Percentiles rank a stretch among this genome's conserved stretches.
Conservation (phyloP, 2,113 vertebrate species). For the Elephas maximus region DNA sequence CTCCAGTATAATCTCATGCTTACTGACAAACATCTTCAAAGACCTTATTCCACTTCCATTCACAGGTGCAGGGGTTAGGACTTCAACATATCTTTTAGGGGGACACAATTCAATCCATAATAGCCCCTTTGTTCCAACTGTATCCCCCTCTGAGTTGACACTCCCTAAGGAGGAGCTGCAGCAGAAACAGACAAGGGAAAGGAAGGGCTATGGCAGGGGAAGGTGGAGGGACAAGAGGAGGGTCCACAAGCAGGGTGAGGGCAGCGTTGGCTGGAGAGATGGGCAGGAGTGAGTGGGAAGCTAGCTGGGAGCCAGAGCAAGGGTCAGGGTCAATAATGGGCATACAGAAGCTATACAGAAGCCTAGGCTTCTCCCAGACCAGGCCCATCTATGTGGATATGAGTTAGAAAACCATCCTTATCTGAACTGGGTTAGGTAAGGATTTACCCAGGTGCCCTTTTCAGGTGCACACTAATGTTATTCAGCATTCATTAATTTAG, state of each 20-base stretch:
- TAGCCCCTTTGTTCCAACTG: background rate
- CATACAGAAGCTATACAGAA: too few species aligned
- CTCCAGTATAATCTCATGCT: too few species aligned
- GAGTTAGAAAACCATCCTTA: background rate
- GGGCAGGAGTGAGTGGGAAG: background rate
- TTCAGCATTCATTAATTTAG: background rate
- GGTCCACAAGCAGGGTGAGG: background rate
- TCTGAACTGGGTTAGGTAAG: background rate
- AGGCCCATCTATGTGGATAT: rapidly evolving
- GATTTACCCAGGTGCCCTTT: background rate
- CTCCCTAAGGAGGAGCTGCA: background rate
- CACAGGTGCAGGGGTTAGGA: too few species aligned
- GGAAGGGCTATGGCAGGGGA: background rate
- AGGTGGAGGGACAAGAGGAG: rapidly evolving
- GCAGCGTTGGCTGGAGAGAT: rapidly evolving
- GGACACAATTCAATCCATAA: too few species aligned
- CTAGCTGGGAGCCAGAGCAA: background rate
- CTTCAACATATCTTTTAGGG: too few species aligned
- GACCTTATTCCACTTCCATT: too few species aligned
- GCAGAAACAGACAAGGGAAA: background rate
- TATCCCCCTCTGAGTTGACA: background rate
- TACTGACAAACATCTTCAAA: too few species aligned
- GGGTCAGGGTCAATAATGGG: background rate
- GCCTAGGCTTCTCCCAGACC: background rate
- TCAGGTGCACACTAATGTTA: background rate